Evolutionary conservation across 2,888 invertebrate genomes (phyloP), one percentile per base, ranked within the genome.

Genomic region (Papilio protenor): DNA sequence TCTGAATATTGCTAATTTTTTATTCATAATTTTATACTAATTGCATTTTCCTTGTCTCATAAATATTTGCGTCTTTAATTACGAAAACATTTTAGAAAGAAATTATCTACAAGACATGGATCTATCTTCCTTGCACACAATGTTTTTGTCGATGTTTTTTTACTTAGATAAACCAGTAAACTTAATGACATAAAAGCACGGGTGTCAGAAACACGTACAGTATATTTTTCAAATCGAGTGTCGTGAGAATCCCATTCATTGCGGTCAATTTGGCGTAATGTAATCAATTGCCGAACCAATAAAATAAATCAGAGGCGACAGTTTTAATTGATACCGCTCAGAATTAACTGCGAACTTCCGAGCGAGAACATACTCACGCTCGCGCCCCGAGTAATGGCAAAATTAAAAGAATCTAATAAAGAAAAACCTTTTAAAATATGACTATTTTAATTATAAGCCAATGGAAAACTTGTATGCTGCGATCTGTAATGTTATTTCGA

Each of bases 231-330:
- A 89, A 86, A 87, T 87, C 89, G 85, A 49, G 83, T 85, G 84
- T 87, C 87, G 86, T 88, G 89, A 90, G 89, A 87, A 86, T 86
- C 82, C 88, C 91, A 93, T 93, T 91, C 89, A 91, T 92, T 94
- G 92, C 86, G 93, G 94, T 90, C 93, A 93, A 93, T 94, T 94
- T 91, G 91, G 90, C 92, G 94, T 94, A 93, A 94, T 94, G 94
- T 93, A 94, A 94, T 94, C 94, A 94, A 94, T 94, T 94, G 91
- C 88, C 85, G 87, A 90, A 92, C 92, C 94, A 92, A 94, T 94
- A 94, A 94, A 94, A 94, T 94, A 94, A 94, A 94, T 94, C 94
- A 94, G 89, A 86, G 85, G 88, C 85, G 94, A 94, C 94, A 93
- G 92, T 92, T 94, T 94, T 93, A 94, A 94, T 94, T 94, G 94